Conservation (phyloP, 2,113 vertebrate species). For the Bos javanicus region DNA sequence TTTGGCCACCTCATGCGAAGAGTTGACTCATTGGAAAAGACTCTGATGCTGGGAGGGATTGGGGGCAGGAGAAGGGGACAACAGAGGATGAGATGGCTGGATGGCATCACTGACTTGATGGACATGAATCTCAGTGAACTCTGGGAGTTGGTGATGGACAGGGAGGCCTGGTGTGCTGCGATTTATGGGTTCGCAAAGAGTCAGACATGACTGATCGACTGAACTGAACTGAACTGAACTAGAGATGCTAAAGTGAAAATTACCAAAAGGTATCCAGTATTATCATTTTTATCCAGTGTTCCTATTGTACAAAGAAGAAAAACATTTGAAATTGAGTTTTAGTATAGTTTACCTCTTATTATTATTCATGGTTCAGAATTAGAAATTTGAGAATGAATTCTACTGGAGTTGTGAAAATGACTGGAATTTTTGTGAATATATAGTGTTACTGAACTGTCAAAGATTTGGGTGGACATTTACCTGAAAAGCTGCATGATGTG, state of each 20-base stretch:
- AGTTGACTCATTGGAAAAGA: no score
- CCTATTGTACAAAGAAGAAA: background rate
- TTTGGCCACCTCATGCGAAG: no score
- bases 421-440: background rate
- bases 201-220: no score
- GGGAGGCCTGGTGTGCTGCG: no score
- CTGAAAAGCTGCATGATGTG: background rate
- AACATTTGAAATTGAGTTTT: background rate
- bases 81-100: no score
- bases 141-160: no score
- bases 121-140: no score
- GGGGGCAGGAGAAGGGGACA: no score
- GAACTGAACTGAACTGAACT: background rate
- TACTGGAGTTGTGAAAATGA: background rate
- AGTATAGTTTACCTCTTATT: background rate
- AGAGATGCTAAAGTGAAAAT: background rate
- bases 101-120: no score
- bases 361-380: background rate
- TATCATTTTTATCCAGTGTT: background rate
- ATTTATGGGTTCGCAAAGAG: no score
- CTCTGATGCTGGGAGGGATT: no score
- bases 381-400: background rate
- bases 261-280: background rate
- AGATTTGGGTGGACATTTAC: background rate
- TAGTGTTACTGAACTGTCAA: background rate